Evolutionary conservation across 2,113 vertebrate genomes (phyloP).

Genomic region (Ornithorhynchus anatinus): DNA sequence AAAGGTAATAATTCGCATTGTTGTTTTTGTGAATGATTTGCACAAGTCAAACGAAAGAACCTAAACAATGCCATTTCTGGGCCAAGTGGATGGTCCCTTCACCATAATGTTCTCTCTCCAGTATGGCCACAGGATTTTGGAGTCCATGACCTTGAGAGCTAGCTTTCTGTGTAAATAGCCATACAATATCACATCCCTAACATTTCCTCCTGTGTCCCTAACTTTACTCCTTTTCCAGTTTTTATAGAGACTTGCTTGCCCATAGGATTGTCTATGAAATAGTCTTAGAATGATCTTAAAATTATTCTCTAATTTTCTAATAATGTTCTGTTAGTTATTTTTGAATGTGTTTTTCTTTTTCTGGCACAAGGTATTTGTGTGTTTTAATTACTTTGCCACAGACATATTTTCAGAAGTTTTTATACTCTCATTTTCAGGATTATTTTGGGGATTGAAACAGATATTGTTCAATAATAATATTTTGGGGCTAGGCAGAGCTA

Average conservation of each 20-base stretch:
- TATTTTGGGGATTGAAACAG: background rate
- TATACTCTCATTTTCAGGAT: background rate
- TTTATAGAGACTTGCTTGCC: too few species aligned
- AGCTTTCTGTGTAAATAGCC: too few species aligned
- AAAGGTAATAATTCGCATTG: constrained; percentile 68
- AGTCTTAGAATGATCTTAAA: background rate
- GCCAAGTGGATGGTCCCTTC: too few species aligned
- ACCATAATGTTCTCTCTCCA: too few species aligned
- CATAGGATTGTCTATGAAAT: too few species aligned
- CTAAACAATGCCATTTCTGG: too few species aligned
- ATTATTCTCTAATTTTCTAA: background rate
- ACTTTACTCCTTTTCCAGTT: too few species aligned
- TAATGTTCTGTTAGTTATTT: background rate
- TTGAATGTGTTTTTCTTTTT: background rate
- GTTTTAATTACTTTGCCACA: background rate
- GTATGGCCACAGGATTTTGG: too few species aligned
- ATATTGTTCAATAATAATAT: background rate
- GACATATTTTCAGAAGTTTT: background rate
- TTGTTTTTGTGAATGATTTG: background rate
- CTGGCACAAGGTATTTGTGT: too few species aligned
- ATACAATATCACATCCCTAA: too few species aligned
- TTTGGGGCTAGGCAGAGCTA: background rate
- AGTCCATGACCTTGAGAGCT: too few species aligned
- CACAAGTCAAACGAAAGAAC: background rate
- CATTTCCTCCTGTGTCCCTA: too few species aligned